A percentile compares a stretch with the other conserved stretches of the same genome.
Conservation (phyloP, 2,113 vertebrate species). For the Arizona elegans region DNA sequence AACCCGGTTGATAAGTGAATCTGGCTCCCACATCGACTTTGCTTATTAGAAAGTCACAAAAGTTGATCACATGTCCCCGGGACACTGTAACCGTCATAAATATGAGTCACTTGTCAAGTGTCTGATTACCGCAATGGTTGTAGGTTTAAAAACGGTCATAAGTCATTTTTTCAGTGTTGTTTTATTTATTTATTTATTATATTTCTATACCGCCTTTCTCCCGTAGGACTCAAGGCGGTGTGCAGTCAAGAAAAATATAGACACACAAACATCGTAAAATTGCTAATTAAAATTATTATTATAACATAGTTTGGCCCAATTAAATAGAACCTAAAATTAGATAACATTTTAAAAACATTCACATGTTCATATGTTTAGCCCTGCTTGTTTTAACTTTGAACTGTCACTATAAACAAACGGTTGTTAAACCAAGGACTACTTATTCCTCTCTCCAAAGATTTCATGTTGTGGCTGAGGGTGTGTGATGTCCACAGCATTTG, state of each 20-base stretch:
- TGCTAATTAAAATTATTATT: no score
- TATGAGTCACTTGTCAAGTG: neutral
- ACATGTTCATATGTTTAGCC: no score
- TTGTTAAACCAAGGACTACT: neutral
- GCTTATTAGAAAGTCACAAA: neutral
- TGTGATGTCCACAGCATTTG: neutral
- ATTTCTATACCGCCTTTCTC: no score
- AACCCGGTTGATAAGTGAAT: neutral
- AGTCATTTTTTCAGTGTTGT: neutral
- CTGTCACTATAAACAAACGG: no score
- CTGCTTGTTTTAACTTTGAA: neutral
- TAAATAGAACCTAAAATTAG: no score
- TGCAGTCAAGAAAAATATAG: no score
- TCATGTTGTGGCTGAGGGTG: neutral
- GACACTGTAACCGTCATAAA: neutral
- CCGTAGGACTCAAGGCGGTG: no score
- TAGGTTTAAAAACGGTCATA: neutral
- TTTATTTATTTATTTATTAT: no score
- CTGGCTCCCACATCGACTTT: no score
- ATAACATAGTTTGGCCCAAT: no score
- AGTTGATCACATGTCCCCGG: neutral
- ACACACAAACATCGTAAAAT: no score
- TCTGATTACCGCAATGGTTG: neutral
- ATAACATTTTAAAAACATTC: no score
- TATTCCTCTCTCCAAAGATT: neutral